Evolutionary conservation across 2,888 invertebrate species (phyloP).

Genomic region (Orthosia cruda): DNA sequence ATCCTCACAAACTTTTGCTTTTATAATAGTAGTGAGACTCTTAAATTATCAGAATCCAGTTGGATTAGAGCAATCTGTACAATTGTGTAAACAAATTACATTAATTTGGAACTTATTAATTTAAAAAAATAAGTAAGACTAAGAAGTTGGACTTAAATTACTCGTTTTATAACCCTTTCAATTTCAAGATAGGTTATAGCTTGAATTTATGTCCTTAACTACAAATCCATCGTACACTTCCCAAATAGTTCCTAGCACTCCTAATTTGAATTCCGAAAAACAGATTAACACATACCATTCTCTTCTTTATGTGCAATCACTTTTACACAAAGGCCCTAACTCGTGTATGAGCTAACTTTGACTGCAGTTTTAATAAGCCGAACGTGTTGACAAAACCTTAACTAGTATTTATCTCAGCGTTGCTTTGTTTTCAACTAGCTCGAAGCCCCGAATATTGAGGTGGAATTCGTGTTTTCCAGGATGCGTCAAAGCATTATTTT

Average conservation of each 20-base stretch:
- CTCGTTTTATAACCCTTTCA: too few relatives aligned
- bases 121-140: too few relatives aligned
- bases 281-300: background rate
- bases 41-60: too few relatives aligned
- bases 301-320: background rate
- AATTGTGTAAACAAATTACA: too few relatives aligned
- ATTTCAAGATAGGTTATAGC: background rate
- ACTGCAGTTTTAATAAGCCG: background rate
- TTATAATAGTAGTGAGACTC: too few relatives aligned
- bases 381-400: slow-evolving; percentile 1
- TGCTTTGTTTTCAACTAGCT: slow-evolving; percentile 23
- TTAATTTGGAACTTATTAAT: too few relatives aligned
- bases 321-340: background rate
- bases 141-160: too few relatives aligned
- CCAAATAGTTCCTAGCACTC: too few relatives aligned
- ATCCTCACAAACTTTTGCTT: too few relatives aligned
- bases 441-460: slow-evolving; percentile 30
- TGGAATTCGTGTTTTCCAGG: slow-evolving; percentile 37
- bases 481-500: slow-evolving; percentile 50
- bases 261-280: background rate
- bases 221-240: background rate
- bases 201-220: background rate
- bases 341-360: background rate
- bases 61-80: too few relatives aligned
- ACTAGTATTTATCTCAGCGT: background rate